phyloP scores from a whole-genome alignment of 2,113 vertebrate species.

The Pogonocichla stellata region DNA sequence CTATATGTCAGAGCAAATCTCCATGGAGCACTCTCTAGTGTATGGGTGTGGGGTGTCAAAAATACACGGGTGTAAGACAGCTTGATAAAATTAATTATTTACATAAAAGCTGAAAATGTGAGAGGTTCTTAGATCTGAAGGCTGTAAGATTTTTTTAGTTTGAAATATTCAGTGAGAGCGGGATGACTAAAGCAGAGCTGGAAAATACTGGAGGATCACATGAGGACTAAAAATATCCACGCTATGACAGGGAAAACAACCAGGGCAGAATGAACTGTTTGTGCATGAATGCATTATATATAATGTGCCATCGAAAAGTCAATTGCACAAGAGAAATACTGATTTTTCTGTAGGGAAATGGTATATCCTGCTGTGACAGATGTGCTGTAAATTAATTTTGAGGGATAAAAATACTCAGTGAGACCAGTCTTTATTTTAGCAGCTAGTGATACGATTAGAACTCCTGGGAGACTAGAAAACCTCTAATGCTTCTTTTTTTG shows the following conservation, averaged over 20 bases:
- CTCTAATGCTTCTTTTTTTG: not conserved
- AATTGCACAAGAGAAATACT: not conserved
- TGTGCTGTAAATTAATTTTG: constrained; percentile 34
- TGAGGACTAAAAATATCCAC: constrained; percentile 80
- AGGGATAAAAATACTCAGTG: not conserved
- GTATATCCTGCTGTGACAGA: not conserved
- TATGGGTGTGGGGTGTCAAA: not conserved
- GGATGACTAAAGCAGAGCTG: constrained; percentile 76
- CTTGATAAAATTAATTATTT: constrained; percentile 40
- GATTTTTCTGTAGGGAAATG: not conserved
- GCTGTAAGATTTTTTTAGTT: constrained; percentile 3
- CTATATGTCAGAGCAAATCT: not conserved
- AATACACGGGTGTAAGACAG: not conserved
- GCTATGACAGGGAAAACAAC: constrained; percentile 70
- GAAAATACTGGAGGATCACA: constrained; percentile 79
- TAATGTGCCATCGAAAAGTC: not conserved
- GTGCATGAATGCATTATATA: constrained; percentile 1
- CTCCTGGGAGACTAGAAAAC: not conserved
- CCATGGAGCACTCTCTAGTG: not conserved
- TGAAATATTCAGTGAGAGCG: constrained; percentile 71
- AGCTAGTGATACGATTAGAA: not conserved
- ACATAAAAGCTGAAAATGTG: not conserved
- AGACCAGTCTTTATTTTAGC: not conserved
- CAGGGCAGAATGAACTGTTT: constrained; percentile 70
- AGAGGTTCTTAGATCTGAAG: constrained; percentile 21